Conservation (phyloP, 1,140 invertebrate genomes). For the Macrobrachium nipponense region DNA sequence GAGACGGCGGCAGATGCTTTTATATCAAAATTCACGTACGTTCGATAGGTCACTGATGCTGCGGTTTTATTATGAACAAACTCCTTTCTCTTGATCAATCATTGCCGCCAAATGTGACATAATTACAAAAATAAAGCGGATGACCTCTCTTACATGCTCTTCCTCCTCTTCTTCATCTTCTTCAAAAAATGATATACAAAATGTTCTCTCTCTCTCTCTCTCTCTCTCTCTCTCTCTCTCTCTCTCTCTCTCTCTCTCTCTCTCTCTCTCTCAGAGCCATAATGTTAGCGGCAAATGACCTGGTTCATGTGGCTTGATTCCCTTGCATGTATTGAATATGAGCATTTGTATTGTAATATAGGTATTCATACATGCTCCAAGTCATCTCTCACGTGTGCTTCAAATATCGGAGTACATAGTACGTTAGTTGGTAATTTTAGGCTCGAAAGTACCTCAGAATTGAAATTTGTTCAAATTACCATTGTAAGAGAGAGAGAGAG, state of each 20-base stretch:
- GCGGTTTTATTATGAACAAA: too few relatives aligned
- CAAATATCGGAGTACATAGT: too few relatives aligned
- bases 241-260: neutral
- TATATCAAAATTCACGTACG: too few relatives aligned
- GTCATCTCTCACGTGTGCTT: too few relatives aligned
- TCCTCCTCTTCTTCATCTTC: neutral
- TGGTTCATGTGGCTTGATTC: too few relatives aligned
- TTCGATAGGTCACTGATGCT: too few relatives aligned
- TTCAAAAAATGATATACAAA: too few relatives aligned
- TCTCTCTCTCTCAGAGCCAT: neutral
- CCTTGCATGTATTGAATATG: neutral
- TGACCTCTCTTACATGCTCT: neutral
- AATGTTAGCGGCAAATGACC: too few relatives aligned
- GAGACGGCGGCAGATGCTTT: too few relatives aligned
- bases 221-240: conserved; percentile 15
- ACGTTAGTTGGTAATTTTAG: neutral
- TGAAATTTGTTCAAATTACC: neutral
- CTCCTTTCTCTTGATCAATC: conserved; percentile 1
- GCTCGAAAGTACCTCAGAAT: neutral
- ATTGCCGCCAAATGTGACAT: too few relatives aligned
- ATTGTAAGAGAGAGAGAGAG: conserved; percentile 4
- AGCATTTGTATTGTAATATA: neutral
- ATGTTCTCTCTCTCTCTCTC: neutral
- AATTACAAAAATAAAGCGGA: too few relatives aligned
- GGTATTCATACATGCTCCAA: too few relatives aligned